Evolutionary conservation across 2,888 invertebrate species (phyloP), one percentile per base, ranked within the genome.

Genomic region (Resseliella maxima): DNA sequence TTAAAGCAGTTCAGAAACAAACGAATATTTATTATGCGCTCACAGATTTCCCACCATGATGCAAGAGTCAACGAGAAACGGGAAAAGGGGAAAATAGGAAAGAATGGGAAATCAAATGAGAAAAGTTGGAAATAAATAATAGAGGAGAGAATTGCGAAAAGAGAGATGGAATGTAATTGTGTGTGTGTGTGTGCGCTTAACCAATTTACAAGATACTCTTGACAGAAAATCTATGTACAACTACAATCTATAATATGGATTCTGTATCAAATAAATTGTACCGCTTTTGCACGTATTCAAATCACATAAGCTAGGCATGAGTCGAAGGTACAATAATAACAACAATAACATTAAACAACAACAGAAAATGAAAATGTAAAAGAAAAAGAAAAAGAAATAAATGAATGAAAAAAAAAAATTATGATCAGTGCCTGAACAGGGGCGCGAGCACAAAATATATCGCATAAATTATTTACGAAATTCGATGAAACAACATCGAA

Each of bases 171-270:
- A 50, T 12, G 50, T 12, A 18, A 50, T 50, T 18, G 59, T 24
- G 59, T 27, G 24, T 6, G 18, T 59, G 59, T 59, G 59, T 27
- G 24, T 6, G 18, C 24, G 59, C 24, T 59, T 72, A 72, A 72
- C 72, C 72, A 72, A 72, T 72, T 31, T 72, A 72, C 72, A 31
- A 72, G 72, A 72, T 72, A 31, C 72, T 72, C 72, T 72, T 31
- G 72, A 35, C 72, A 72, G 72, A 72, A 72, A 72, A 59, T 24
- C 31, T 35, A 72, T 27, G 31, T 72, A 72, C 27, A 72, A 15
- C 72, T 50, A 50, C 72, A 59, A 59, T 59, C 59, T 5, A 72
- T 72, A n/a, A n/a, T n/a, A n/a, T n/a, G n/a, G n/a, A n/a, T n/a
- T n/a, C n/a, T n/a, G n/a, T n/a, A 31, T 72, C 10, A 27, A 72